Conservation (phyloP, 2,888 invertebrate species). For the Tanypteryx hageni region DNA sequence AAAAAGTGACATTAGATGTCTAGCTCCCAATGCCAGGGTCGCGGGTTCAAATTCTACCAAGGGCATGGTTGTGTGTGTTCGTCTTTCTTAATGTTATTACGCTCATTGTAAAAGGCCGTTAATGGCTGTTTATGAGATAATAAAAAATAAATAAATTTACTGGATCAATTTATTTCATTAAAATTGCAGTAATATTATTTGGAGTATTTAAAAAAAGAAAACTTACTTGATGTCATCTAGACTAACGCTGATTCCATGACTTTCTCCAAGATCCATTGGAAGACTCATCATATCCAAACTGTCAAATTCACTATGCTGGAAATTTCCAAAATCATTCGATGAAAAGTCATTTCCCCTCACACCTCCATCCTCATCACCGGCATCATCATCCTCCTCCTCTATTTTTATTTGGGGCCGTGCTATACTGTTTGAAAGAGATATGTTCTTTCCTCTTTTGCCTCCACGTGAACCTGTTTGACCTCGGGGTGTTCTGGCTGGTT, state of each 20-base stretch:
- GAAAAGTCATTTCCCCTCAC: slow-evolving; percentile 68
- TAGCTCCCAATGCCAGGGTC: too few relatives aligned
- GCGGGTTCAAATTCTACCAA: too few relatives aligned
- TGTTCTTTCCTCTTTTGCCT: slow-evolving; percentile 50
- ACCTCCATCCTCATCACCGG: slow-evolving; percentile 69
- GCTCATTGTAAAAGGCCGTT: too few relatives aligned
- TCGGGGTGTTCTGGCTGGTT: slow-evolving; percentile 8
- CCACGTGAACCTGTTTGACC: slow-evolving; percentile 17
- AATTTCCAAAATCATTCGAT: slow-evolving; percentile 50
- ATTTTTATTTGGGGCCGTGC: slow-evolving; percentile 21
- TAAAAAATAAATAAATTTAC: too few relatives aligned
- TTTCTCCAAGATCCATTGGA: slow-evolving; percentile 85
- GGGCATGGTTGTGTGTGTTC: too few relatives aligned
- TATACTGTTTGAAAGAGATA: slow-evolving; percentile 10
- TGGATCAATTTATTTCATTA: too few relatives aligned
- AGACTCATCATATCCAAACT: slow-evolving; percentile 87
- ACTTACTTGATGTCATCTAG: slow-evolving; percentile 76
- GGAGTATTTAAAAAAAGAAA: too few relatives aligned
- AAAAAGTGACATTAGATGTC: too few relatives aligned
- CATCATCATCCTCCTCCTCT: slow-evolving; percentile 68
- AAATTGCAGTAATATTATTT: too few relatives aligned
- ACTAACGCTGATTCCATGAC: slow-evolving; percentile 75
- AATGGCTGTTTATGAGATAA: too few relatives aligned
- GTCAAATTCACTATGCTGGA: slow-evolving; percentile 75
- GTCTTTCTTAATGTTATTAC: too few relatives aligned